Evolutionary conservation across 1,140 invertebrate genomes (phyloP), one percentile per base, ranked within the genome.

Genomic region (Dufourea novaeangliae): DNA sequence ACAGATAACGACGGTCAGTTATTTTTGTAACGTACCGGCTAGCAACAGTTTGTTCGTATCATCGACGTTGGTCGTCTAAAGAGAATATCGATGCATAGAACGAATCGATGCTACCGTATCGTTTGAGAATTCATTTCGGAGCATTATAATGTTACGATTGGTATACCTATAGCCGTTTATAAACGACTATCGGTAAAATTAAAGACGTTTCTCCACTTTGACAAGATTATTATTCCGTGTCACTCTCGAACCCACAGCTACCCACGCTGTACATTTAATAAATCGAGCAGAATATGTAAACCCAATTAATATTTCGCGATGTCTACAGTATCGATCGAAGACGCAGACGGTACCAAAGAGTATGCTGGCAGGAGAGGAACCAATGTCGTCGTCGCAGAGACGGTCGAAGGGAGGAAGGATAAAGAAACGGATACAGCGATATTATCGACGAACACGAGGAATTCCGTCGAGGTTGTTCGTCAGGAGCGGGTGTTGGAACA

Each of bases 21-120:
- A 88, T 88, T 88, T 86, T 87, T 87, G 78, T 87, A 88, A 81
- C 79, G 41, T 69, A 87, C 79, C 64, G 76, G 85, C 77, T 87
- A 88, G 87, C 86, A 88, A 87, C 87, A 87, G 87, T 86, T 83
- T 74, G 69, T 74, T 57, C 41, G 68, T 85, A 67, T 83, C 78
- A 57, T 81, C 59, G 63, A 25, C 44, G 64, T n/a, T 50, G 27
- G 11, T 27, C 22, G 46, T 27, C 34, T 44, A n/a, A 34, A 10
- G 17, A n/a, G 10, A n/a, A 22, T 54, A 39, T 78, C 50, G 25
- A 57, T 25, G n/a, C 25, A n/a, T 41, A 25, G 20, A 27, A 50
- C 57, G 29, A 64, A 56, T 27, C 12, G 46, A 27, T 27, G 37
- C 12, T n/a, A n/a, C n/a, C n/a, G n/a, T n/a, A 10, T 37, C 34